Evolutionary conservation across 2,113 vertebrate species (phyloP), one percentile per base, ranked within the genome.

Genomic region (Tricholaema leucomelas): DNA sequence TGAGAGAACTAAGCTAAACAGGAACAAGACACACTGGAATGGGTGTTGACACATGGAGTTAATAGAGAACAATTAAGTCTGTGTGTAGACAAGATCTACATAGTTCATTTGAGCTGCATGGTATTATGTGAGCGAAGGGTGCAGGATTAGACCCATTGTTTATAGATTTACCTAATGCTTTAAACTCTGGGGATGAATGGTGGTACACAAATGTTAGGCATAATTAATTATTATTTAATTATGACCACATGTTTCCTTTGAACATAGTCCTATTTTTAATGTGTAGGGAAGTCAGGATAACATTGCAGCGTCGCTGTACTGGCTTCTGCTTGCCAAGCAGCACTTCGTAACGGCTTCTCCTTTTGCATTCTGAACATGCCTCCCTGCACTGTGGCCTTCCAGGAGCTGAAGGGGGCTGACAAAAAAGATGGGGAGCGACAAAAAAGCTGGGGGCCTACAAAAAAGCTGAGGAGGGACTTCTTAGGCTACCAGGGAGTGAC

Each of bases 101-200:
- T 4, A 77, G 93, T 65, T 72, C 52, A 27, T 94, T 94, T 91
- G 93, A 94, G 76, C 54, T 77, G 72, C 88, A 15, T 11, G 64
- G 60, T 63, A 35, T 93, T 93, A 85, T 81, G 35, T 73, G 88
- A 95, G 91, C 89, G 80, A 91, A 94, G 75, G 91, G 64, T 82
- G 91, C 93, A 93, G 91, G 91, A 96, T 96, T 82, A 95, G 87
- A 70, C 87, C 92, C 86, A 92, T 96, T 93, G 93, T 95, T 95
- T 95, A 95, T 88, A 90, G 83, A 88, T 95, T 85, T 91, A 87
- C 79, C 15, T 55, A 86, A 71, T 76, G 81, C 89, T 95, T 92
- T 77, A 75, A 88, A 81, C 65, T 95, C 25, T 91, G 89, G 74
- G 81, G 85, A 79, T 89, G 80, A 91, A 94, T 83, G 40, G 64